Base-by-base conservation (phyloP, 2,888 invertebrate genomes). In the Lasioglossum marginatum region DNA sequence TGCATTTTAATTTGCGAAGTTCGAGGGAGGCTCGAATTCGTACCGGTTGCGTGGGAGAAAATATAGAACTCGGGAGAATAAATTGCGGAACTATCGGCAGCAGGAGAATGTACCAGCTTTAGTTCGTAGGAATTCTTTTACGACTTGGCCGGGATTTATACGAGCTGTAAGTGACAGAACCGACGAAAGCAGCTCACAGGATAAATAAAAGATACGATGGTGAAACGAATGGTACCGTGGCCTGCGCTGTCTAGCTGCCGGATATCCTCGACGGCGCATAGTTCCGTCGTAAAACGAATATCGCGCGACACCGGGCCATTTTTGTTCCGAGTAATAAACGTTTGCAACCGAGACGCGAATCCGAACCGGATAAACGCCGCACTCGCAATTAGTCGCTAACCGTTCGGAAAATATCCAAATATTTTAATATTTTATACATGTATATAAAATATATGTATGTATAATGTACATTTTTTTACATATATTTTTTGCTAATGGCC, bases 121-220 rank as follows among this genome's bases (percentile, higher is more conserved):
- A 89, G 91, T 90, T 91, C 87, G 91, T 87, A 87, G 90, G 89
- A 92, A 92, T 89, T 91, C 91, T 92, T 93, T 92, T 92, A 92
- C 91, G 92, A 89, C 89, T 89, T 89, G 84, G 81, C 81, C 82
- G 87, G 90, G 93, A 93, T 94, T 94, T 93, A 93, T 94, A 92
- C 92, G 92, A 87, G 88, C 91, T 93, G 93, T 91, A 93, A 93
- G 91, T 93, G 93, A 93, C 93, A 92, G 92, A 89, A 92, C 83
- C 91, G 79, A 88, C 86, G 84, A 83, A 86, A 82, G 76, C 86
- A 83, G 91, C 88, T 88, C 85, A 79, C 80, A 57, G 79, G 82
- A 85, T 85, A 87, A 89, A 88, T 87, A 85, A 85, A 81, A 80
- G 84, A 80, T 85, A 87, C 79, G 81, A 80, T 79, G 78, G 85